A percentile compares a stretch with the other conserved stretches of the same genome.
Evolutionary conservation across 2,888 invertebrate genomes (phyloP).

Genomic region (Agonopterix alstromeriana): DNA sequence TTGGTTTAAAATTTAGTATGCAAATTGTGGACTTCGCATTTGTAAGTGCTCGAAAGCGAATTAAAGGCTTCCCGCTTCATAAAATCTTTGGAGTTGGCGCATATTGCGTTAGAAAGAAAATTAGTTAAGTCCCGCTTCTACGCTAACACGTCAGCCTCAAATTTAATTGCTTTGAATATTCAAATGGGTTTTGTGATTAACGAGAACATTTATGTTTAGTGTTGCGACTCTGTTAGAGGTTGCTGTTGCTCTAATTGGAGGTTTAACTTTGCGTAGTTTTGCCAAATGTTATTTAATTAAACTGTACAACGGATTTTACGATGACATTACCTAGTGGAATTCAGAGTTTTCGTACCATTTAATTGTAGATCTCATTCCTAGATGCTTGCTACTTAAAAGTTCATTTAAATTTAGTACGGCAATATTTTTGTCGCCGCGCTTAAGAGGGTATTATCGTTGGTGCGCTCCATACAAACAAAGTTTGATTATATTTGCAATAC

Average conservation of each 20-base stretch:
- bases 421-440: not conserved
- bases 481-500: no score
- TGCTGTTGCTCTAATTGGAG: conserved; percentile 32
- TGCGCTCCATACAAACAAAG: no score
- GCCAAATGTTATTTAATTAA: conserved; percentile 24
- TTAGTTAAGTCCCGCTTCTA: conserved; percentile 17
- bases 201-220: conserved; percentile 34
- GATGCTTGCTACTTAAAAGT: not conserved
- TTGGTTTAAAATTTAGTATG: conserved; percentile 61
- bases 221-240: conserved; percentile 24
- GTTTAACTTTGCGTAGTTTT: conserved; percentile 32
- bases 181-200: conserved; percentile 49
- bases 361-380: not conserved
- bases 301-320: conserved; percentile 8
- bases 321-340: conserved; percentile 2
- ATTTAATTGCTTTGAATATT: conserved; percentile 47
- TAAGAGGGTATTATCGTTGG: no score
- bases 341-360: conserved; percentile 1
- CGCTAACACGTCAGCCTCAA: conserved; percentile 21
- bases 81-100: conserved; percentile 34
- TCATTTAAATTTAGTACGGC: conserved; percentile 1
- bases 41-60: conserved; percentile 44
- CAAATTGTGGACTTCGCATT: conserved; percentile 51
- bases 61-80: conserved; percentile 44
- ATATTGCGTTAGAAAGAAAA: conserved; percentile 42